Percentiles rank a stretch among this genome's conserved stretches.
phyloP scores from a whole-genome alignment of 2,113 vertebrate species.

The Menura novaehollandiae region DNA sequence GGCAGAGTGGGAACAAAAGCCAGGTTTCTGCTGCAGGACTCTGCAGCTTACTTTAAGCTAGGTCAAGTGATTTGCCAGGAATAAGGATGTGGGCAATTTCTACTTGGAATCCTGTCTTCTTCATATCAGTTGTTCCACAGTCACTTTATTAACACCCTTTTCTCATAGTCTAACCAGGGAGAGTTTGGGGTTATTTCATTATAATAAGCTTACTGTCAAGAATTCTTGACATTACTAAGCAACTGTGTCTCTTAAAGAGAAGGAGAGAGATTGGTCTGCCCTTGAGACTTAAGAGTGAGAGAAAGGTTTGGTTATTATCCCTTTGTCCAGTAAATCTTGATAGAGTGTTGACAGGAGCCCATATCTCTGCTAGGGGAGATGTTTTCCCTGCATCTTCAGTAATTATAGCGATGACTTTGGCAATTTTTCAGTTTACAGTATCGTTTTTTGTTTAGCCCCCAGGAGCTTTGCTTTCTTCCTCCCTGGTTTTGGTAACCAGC shows the following conservation, averaged over 20 bases:
- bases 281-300: conserved; percentile 1
- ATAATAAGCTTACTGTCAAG: not conserved
- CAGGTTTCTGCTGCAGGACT: not conserved
- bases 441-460: not conserved
- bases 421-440: not conserved
- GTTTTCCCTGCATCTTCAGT: not conserved
- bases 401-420: not conserved
- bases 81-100: not conserved
- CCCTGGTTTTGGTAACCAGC: not conserved
- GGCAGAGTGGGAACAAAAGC: not conserved
- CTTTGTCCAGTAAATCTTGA: conserved; percentile 1
- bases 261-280: not conserved
- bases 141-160: not conserved
- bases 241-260: not conserved
- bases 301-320: not conserved
- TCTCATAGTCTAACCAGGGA: not conserved
- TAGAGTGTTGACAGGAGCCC: not conserved
- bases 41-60: not conserved
- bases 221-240: not conserved
- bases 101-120: not conserved
- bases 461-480: not conserved
- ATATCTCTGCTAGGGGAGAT: not conserved
- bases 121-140: not conserved
- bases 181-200: not conserved
- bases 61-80: not conserved